Evolutionary conservation across 2,113 vertebrate genomes (phyloP).

Genomic region (Xenus cinereus): DNA sequence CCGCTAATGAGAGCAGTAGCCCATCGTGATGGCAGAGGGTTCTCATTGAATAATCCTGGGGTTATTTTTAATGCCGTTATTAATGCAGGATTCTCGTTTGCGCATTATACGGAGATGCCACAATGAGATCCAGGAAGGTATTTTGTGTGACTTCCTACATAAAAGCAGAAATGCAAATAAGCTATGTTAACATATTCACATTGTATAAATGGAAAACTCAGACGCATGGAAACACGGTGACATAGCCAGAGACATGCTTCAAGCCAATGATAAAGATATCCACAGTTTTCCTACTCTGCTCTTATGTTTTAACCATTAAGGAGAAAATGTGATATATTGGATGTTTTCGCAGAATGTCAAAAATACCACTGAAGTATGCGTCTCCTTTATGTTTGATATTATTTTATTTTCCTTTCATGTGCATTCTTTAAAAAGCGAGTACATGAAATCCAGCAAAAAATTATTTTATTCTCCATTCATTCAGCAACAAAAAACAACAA

Average conservation of each 20-base stretch:
- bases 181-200: not conserved
- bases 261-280: slow-evolving; percentile 12
- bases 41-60: not conserved
- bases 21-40: not conserved
- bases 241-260: not conserved
- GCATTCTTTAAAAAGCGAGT: not conserved
- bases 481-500: not conserved
- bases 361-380: not conserved
- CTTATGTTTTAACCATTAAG: slow-evolving; percentile 30
- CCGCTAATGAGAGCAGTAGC: not conserved
- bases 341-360: slow-evolving; percentile 5
- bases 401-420: slow-evolving; percentile 19
- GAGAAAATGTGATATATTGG: not conserved
- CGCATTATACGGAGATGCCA: not conserved
- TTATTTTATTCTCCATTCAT: slow-evolving; percentile 24
- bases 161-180: slow-evolving; percentile 48
- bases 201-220: not conserved
- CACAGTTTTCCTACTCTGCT: not conserved
- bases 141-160: slow-evolving; percentile 19
- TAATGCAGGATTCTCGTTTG: not conserved
- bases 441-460: not conserved
- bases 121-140: not conserved
- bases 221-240: not conserved
- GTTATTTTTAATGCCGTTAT: not conserved
- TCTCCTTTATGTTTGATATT: slow-evolving; percentile 22